Percentiles rank a stretch among this genome's conserved stretches.
Evolutionary conservation across 37 sponge, comb jelly and placozoan species (phyloP).

Genomic region (Ianthella basta): DNA sequence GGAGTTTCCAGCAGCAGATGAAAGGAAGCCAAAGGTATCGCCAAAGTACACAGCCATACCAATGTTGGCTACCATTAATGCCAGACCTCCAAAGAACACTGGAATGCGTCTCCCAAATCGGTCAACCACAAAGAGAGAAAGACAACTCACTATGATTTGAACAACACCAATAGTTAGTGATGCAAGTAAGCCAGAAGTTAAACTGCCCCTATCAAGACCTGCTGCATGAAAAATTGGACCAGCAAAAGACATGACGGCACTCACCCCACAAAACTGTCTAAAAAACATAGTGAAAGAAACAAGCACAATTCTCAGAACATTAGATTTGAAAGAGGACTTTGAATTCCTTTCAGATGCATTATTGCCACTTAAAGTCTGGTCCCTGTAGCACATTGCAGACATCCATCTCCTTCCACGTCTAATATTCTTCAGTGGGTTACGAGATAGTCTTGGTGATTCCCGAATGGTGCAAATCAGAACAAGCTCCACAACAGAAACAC

Average conservation of each 20-base stretch:
- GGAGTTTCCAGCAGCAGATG: constrained; percentile 54
- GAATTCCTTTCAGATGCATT: not conserved
- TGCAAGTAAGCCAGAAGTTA: not conserved
- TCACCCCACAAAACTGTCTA: constrained; percentile 42
- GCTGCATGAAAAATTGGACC: constrained; percentile 21
- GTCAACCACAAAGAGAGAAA: constrained; percentile 40
- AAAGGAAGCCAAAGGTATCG: not conserved
- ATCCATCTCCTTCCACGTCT: not conserved
- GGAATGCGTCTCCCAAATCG: constrained; percentile 40
- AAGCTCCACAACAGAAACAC: constrained; percentile 44
- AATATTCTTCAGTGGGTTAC: constrained; percentile 3
- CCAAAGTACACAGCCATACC: constrained; percentile 30
- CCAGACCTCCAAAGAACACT: constrained; percentile 25
- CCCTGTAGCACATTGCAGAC: not conserved
- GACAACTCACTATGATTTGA: not conserved
- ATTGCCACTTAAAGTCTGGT: not conserved
- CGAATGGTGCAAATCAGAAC: constrained; percentile 53
- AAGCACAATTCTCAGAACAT: constrained; percentile 12
- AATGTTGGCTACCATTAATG: not conserved
- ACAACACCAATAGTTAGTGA: constrained; percentile 21
- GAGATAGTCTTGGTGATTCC: constrained; percentile 78
- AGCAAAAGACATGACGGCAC: constrained; percentile 41
- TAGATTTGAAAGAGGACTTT: not conserved
- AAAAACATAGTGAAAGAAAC: constrained; percentile 53
- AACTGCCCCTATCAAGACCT: not conserved